phyloP scores from a whole-genome alignment of 2,797 vertebrate species.

The Rhabdophis nuchalis region DNA sequence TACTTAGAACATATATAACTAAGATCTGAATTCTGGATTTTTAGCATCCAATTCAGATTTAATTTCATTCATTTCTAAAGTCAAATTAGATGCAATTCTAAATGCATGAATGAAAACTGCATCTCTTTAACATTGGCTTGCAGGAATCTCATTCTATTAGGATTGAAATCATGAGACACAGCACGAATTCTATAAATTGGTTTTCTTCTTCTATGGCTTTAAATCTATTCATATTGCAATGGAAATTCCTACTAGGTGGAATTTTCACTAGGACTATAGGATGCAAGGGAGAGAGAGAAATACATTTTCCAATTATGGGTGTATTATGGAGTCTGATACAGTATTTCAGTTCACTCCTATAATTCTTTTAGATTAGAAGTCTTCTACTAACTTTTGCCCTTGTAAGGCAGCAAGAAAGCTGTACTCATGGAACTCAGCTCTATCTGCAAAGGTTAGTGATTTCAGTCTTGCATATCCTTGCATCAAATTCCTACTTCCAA shows the following conservation, averaged over 20 bases:
- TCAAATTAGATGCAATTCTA: neutral
- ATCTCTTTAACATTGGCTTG: neutral
- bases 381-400: neutral
- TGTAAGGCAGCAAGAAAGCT: neutral
- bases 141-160: neutral
- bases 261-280: neutral
- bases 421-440: neutral
- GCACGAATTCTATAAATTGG: neutral
- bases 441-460: neutral
- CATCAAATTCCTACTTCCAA: constrained; percentile 4
- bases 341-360: neutral
- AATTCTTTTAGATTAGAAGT: neutral
- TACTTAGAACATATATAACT: neutral
- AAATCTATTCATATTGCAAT: neutral
- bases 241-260: neutral
- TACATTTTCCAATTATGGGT: neutral
- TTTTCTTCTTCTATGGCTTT: too few species aligned
- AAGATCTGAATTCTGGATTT: neutral
- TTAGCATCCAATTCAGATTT: neutral
- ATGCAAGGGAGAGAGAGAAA: neutral
- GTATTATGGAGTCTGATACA: neutral
- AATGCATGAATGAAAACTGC: neutral
- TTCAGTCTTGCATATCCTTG: neutral
- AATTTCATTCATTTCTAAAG: neutral
- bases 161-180: neutral